phyloP scores from a whole-genome alignment of 1,140 invertebrate species.

The Heliconius nattereri region DNA sequence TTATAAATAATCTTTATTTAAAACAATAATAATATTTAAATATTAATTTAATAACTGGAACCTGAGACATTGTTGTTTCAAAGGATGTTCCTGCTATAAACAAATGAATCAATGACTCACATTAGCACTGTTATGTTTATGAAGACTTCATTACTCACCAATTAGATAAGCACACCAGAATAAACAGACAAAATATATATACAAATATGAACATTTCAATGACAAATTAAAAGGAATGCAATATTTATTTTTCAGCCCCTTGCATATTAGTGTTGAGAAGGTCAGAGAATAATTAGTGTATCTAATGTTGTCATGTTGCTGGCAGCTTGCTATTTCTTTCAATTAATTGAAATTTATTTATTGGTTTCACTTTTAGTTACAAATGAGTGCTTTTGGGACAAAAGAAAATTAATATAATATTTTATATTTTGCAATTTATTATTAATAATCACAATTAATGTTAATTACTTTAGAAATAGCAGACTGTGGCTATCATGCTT shows the following conservation, averaged over 20 bases:
- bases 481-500: constrained; percentile 62
- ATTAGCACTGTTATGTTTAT: neutral
- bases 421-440: neutral
- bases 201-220: constrained; percentile 23
- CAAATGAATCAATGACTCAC: constrained; percentile 3
- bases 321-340: constrained; percentile 50
- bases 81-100: constrained; percentile 14
- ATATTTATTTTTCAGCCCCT: constrained; percentile 72
- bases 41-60: neutral
- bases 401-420: neutral
- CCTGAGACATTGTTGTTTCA: neutral
- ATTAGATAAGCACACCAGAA: constrained; percentile 5
- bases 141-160: constrained; percentile 1
- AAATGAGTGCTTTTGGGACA: neutral
- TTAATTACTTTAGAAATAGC: constrained; percentile 43
- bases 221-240: constrained; percentile 40
- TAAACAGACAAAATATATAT: neutral
- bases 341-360: neutral
- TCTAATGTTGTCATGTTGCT: constrained; percentile 53
- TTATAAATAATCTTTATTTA: neutral
- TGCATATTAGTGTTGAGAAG: constrained; percentile 66
- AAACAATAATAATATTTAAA: constrained; percentile 10
- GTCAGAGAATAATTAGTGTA: constrained; percentile 68
- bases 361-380: neutral
- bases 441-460: neutral